Conservation (phyloP, 1,140 invertebrate species). For the Chymomyza costata region DNA sequence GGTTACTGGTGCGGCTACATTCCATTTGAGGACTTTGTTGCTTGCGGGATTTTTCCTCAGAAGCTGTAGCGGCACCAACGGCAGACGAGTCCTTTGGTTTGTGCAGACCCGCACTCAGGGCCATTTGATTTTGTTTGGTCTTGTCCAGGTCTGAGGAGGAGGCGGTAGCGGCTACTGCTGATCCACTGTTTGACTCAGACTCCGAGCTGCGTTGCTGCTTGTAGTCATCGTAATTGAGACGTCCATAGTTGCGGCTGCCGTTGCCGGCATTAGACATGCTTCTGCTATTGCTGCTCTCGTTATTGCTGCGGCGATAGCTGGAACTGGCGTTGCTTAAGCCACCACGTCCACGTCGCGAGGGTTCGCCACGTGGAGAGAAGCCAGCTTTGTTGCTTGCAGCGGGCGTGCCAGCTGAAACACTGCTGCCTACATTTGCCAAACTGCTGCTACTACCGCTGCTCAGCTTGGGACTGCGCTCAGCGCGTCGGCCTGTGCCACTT, state of each 20-base stretch:
- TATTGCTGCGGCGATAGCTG: conserved; percentile 14
- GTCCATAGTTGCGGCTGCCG: conserved; percentile 75
- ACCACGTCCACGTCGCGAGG: conserved; percentile 85
- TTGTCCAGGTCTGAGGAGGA: conserved; percentile 78
- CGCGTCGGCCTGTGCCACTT: conserved; percentile 37
- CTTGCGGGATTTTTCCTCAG: conserved; percentile 27
- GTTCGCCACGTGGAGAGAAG: conserved; percentile 88
- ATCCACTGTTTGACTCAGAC: conserved; percentile 33
- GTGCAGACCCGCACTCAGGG: conserved; percentile 80
- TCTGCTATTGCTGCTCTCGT: conserved; percentile 12
- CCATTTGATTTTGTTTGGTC: conserved; percentile 82
- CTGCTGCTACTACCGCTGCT: conserved; percentile 32
- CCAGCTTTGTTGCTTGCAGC: conserved; percentile 41
- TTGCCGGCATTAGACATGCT: too few relatives aligned
- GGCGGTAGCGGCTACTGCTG: not conserved
- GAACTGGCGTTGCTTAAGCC: conserved; percentile 74
- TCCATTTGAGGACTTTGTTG: conserved; percentile 27
- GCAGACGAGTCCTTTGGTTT: conserved; percentile 60
- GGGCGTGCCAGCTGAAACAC: conserved; percentile 4
- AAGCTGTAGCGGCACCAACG: conserved; percentile 12
- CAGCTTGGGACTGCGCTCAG: conserved; percentile 49
- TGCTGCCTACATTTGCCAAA: not conserved
- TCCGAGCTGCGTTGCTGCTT: conserved; percentile 73
- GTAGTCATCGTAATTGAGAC: conserved; percentile 77
- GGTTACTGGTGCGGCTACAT: conserved; percentile 6